These are phyloP conservation scores for Diadumene lineata DNA, from an alignment of 92 coral and sea anemone species.

Conservation along the genomic window DNA sequence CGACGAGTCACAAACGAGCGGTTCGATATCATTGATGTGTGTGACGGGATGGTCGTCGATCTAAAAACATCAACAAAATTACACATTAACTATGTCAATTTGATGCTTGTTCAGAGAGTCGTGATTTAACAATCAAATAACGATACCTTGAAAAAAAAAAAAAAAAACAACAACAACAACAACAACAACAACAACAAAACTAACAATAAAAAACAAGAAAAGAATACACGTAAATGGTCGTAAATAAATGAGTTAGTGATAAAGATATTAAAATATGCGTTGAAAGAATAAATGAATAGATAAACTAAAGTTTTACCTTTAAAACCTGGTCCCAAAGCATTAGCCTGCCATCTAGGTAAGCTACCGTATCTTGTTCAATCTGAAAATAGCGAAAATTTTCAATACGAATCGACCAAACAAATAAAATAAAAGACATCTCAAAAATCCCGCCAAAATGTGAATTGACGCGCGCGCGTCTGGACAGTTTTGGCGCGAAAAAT, in stretches of 20 bases:
- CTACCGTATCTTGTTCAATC: conserved; percentile 95
- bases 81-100: no score
- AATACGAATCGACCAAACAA: neutral
- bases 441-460: neutral
- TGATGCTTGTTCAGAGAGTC: no score
- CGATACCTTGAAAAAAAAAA: neutral
- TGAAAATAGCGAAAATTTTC: conserved; percentile 8
- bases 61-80: no score
- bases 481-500: conserved; percentile 15
- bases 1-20: conserved; percentile 78
- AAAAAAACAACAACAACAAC: no score
- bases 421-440: neutral
- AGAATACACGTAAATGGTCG: no score
- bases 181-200: no score
- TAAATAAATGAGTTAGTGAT: no score
- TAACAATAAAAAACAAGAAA: neutral
- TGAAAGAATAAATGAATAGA: no score
- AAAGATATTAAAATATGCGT: no score
- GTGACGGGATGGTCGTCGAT: conserved; percentile 86
- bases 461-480: conserved; percentile 14
- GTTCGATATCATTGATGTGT: conserved; percentile 82
- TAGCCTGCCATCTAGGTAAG: conserved; percentile 92
- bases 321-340: conserved; percentile 89
- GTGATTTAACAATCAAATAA: neutral
- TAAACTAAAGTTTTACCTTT: conserved; percentile 56